Evolutionary conservation across 1,140 invertebrate genomes (phyloP).

Genomic region (Medauroidea extradentata): DNA sequence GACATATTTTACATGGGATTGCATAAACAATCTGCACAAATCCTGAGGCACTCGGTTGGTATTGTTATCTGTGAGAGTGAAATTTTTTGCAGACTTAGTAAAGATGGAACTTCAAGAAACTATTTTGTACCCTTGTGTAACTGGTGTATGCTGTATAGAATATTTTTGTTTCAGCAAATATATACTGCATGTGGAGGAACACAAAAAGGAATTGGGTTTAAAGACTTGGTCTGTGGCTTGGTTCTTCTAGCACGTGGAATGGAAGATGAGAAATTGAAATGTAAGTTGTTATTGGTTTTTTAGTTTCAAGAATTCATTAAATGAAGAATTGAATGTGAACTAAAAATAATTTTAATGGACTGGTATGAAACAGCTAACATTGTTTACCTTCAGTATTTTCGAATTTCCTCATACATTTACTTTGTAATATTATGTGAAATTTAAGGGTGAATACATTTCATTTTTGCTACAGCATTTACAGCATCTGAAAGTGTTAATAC

Average conservation of each 20-base stretch:
- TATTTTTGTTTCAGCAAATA: conserved; percentile 58
- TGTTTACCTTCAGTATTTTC: too few species aligned
- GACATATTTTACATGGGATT: background rate
- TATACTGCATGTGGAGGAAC: conserved; percentile 78
- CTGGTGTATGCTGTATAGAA: too few species aligned
- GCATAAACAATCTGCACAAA: too few species aligned
- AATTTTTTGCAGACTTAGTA: background rate
- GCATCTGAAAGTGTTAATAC: too few species aligned
- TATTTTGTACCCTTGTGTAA: conserved; percentile 16
- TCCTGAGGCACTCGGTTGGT: background rate
- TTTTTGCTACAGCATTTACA: too few species aligned
- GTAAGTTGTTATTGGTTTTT: conserved; percentile 49
- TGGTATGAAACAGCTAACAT: too few species aligned
- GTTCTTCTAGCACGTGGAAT: conserved; percentile 78
- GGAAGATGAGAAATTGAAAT: conserved; percentile 77
- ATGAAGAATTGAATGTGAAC: too few species aligned
- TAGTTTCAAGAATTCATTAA: too few species aligned
- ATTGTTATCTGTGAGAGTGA: background rate
- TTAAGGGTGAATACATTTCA: too few species aligned
- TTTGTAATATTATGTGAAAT: too few species aligned
- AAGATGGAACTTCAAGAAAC: background rate
- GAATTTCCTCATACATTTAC: too few species aligned
- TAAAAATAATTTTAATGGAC: too few species aligned
- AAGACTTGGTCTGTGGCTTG: conserved; percentile 76
- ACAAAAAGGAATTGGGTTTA: conserved; percentile 72